A percentile compares a stretch with the other conserved stretches of the same genome.
Evolutionary conservation across 1,140 invertebrate genomes (phyloP).

Genomic region (Pseudoatta argentina): DNA sequence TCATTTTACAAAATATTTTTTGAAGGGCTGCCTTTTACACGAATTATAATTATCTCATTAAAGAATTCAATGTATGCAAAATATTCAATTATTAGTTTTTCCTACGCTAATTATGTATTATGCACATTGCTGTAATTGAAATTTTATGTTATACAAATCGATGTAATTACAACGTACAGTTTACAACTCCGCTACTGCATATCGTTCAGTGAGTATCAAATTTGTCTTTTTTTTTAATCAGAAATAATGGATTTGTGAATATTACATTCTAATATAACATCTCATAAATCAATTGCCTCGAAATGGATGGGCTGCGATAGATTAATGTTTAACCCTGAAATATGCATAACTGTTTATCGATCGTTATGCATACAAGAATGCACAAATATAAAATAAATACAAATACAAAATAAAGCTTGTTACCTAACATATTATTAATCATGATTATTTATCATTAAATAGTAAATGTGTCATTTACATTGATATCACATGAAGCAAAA

Average conservation of each 20-base stretch:
- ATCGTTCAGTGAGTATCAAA: neutral
- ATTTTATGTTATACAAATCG: neutral
- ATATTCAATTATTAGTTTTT: neutral
- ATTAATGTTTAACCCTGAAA: slow-evolving; percentile 2
- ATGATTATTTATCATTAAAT: neutral
- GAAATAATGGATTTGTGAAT: slow-evolving; percentile 1
- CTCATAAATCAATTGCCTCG: slow-evolving; percentile 13
- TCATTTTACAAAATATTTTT: neutral
- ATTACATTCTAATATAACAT: slow-evolving; percentile 8
- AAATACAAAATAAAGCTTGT: slow-evolving; percentile 12
- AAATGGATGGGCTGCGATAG: neutral
- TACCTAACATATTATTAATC: neutral
- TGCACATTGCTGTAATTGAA: neutral
- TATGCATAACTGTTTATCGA: neutral
- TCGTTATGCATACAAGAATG: neutral
- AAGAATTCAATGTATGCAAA: neutral
- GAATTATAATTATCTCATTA: neutral
- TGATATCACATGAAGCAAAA: neutral
- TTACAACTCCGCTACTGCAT: neutral
- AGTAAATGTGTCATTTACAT: neutral
- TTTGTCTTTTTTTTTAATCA: slow-evolving; percentile 17
- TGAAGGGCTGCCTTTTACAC: neutral
- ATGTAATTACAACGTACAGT: neutral
- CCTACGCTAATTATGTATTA: neutral
- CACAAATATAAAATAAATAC: slow-evolving; percentile 21